phyloP scores from a whole-genome alignment of 2,113 vertebrate species.

The Corapipo altera region DNA sequence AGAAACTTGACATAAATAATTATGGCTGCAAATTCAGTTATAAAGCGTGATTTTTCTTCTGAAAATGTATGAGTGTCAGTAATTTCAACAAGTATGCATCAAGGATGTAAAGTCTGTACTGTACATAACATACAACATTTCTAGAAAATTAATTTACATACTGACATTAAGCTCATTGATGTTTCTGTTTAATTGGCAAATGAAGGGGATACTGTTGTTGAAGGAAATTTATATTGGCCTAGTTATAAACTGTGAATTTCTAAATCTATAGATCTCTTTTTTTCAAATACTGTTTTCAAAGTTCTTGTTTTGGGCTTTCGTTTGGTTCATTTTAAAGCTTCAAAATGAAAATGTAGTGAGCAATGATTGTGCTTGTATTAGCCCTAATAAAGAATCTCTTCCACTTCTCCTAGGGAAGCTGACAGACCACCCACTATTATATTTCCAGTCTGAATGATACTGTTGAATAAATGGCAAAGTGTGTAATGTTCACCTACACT shows the following conservation, averaged over 20 bases:
- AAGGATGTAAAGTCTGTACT: slow-evolving; percentile 62
- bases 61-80: slow-evolving; percentile 47
- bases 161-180: slow-evolving; percentile 51
- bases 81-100: slow-evolving; percentile 57
- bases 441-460: neutral
- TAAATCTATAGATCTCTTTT: slow-evolving; percentile 40
- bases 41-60: neutral
- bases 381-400: neutral
- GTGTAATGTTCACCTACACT: neutral
- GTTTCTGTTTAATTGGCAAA: slow-evolving; percentile 57
- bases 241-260: slow-evolving; percentile 72
- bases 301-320: slow-evolving; percentile 26
- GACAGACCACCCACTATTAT: neutral
- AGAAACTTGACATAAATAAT: slow-evolving; percentile 60
- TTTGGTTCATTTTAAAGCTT: slow-evolving; percentile 30
- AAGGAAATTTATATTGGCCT: slow-evolving; percentile 61
- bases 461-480: neutral
- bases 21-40: slow-evolving; percentile 55
- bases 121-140: slow-evolving; percentile 63
- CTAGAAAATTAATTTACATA: slow-evolving; percentile 60
- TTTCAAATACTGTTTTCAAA: slow-evolving; percentile 37
- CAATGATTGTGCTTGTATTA: neutral
- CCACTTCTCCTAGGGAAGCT: slow-evolving; percentile 18
- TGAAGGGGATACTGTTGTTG: slow-evolving; percentile 60
- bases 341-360: neutral